phyloP scores from a whole-genome alignment of 2,888 invertebrate species.

The Pelosia muscerda region DNA sequence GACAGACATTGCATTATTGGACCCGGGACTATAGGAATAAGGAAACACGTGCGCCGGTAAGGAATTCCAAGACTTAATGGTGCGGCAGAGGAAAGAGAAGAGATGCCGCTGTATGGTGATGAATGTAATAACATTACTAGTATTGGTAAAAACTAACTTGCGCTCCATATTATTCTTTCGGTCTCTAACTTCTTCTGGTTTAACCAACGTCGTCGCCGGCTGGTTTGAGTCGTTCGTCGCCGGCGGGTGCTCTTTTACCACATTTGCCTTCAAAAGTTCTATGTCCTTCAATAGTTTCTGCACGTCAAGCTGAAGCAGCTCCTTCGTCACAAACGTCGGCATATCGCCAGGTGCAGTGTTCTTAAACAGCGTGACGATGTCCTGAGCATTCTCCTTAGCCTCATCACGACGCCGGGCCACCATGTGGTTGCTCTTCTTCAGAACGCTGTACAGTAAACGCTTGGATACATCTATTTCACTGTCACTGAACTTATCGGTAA shows the following conservation, averaged over 20 bases:
- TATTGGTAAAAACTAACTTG: neutral
- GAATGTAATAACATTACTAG: no score
- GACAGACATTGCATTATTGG: no score
- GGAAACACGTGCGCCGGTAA: no score
- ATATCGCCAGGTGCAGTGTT: neutral
- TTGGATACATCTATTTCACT: neutral
- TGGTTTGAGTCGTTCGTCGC: no score
- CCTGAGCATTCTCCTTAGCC: neutral
- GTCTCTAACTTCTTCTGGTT: no score
- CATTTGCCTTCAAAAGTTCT: neutral
- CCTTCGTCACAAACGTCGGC: neutral
- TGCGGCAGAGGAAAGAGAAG: no score
- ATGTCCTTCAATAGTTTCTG: neutral
- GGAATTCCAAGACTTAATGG: no score
- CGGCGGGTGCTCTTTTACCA: neutral
- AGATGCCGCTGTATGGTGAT: no score
- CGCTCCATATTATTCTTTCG: neutral
- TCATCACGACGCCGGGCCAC: neutral
- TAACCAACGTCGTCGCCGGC: no score
- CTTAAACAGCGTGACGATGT: neutral
- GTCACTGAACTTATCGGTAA: neutral
- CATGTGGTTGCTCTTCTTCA: slow-evolving; percentile 2
- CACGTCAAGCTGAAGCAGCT: neutral
- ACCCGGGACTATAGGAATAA: no score
- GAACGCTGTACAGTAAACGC: slow-evolving; percentile 1